Evolutionary conservation across 2,113 vertebrate species (phyloP).

Genomic region (Neogobius melanostomus): DNA sequence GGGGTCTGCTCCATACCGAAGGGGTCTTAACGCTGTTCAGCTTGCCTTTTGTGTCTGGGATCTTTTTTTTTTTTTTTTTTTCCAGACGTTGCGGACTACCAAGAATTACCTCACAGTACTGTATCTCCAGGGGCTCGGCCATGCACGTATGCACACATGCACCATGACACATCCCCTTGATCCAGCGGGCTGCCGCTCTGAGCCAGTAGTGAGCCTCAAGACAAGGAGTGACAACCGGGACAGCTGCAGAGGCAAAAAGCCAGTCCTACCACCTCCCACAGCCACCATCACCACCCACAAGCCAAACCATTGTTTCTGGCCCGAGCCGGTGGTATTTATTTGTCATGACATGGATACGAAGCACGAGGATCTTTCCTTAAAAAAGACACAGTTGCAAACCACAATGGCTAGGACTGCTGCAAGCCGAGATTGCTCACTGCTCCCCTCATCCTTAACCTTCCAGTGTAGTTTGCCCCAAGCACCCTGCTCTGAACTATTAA

Average conservation of each 20-base stretch:
- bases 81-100: slow-evolving; percentile 43
- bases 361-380: slow-evolving; percentile 58
- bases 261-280: slow-evolving; percentile 30
- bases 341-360: slow-evolving; percentile 78
- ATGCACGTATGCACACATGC: slow-evolving; percentile 30
- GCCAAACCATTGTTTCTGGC: slow-evolving; percentile 74
- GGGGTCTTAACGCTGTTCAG: slow-evolving; percentile 71
- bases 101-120: slow-evolving; percentile 31
- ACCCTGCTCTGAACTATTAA: slow-evolving; percentile 58
- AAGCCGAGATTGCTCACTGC: slow-evolving; percentile 29
- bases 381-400: slow-evolving; percentile 42
- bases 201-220: slow-evolving; percentile 78
- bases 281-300: slow-evolving; percentile 52
- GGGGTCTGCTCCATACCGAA: slow-evolving; percentile 61
- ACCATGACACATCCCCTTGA: slow-evolving; percentile 61
- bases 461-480: slow-evolving; percentile 42
- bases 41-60: slow-evolving; percentile 68
- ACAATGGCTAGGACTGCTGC: slow-evolving; percentile 31
- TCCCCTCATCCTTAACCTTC: slow-evolving; percentile 64
- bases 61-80: slow-evolving; percentile 38
- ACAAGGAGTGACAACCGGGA: slow-evolving; percentile 77
- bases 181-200: slow-evolving; percentile 52
- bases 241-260: slow-evolving; percentile 75
- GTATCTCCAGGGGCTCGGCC: slow-evolving; percentile 42
- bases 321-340: slow-evolving; percentile 76